Evolutionary conservation across 2,888 invertebrate species (phyloP).

Genomic region (Ernsta delagoae): DNA sequence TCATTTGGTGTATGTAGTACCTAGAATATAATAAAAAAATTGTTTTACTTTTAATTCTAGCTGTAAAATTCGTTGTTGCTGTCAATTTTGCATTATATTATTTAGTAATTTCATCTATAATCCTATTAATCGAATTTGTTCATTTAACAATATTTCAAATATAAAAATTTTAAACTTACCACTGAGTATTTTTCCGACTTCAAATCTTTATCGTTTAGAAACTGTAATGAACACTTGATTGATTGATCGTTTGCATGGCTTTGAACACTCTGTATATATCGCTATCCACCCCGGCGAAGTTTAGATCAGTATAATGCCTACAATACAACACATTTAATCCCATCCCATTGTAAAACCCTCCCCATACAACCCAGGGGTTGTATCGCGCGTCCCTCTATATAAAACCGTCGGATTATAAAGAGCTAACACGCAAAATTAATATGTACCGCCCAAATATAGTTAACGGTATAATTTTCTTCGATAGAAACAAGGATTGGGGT

Average conservation of each 20-base stretch:
- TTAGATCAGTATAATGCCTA: conserved; percentile 73
- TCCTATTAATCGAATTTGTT: too few species aligned
- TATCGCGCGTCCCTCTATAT: conserved; percentile 48
- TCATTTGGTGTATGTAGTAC: too few species aligned
- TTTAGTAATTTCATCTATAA: too few species aligned
- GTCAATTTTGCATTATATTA: too few species aligned
- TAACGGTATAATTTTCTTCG: conserved; percentile 64
- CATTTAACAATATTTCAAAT: too few species aligned
- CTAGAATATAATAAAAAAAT: too few species aligned
- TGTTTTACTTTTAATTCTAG: too few species aligned
- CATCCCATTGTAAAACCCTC: conserved; percentile 69
- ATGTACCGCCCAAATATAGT: conserved; percentile 75
- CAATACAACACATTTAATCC: conserved; percentile 78
- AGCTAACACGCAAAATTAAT: conserved; percentile 76
- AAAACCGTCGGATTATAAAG: conserved; percentile 52
- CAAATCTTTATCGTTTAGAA: not conserved
- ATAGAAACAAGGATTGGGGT: conserved; percentile 42
- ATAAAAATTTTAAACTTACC: not conserved
- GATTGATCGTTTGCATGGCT: not conserved
- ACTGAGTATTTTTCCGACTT: not conserved
- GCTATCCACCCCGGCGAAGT: conserved; percentile 46
- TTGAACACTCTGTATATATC: conserved; percentile 40
- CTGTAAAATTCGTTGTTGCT: too few species aligned
- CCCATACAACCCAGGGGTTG: conserved; percentile 55
- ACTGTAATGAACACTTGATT: too few species aligned